These are phyloP conservation scores for Tribolium freemani DNA, from an alignment of 2,888 invertebrate genomes.

Conservation along the genomic window DNA sequence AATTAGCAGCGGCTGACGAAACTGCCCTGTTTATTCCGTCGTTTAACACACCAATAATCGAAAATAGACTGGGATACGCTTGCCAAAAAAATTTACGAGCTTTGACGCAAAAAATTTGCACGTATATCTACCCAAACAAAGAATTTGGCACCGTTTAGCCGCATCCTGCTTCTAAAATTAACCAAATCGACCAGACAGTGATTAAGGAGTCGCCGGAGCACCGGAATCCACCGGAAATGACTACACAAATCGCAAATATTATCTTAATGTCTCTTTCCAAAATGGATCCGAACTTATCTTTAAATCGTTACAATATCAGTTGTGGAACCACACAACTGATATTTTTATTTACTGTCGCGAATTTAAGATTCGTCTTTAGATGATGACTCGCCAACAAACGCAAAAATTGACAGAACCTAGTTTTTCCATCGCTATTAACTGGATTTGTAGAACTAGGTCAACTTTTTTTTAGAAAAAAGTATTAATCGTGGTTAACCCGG, in stretches of 20 bases:
- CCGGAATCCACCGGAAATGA: constrained; percentile 23
- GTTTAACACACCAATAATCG: constrained; percentile 10
- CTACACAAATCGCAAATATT: neutral
- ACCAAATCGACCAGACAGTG: constrained; percentile 6
- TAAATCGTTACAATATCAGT: too few relatives aligned
- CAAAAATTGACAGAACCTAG: constrained; percentile 4
- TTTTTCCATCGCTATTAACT: constrained; percentile 18
- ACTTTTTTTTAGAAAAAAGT: constrained; percentile 24
- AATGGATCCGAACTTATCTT: neutral
- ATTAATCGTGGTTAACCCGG: constrained; percentile 22
- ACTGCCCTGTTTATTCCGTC: constrained; percentile 26
- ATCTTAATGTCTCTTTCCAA: neutral
- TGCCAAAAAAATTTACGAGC: constrained; percentile 42
- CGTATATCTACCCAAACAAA: constrained; percentile 30
- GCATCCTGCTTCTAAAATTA: constrained; percentile 38
- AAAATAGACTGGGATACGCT: constrained; percentile 6
- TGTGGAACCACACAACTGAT: too few relatives aligned
- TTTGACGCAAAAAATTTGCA: constrained; percentile 37
- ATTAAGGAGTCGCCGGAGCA: constrained; percentile 14
- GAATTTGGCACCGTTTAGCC: constrained; percentile 20
- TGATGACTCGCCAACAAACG: neutral
- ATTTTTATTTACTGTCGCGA: neutral
- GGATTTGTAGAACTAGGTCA: constrained; percentile 30
- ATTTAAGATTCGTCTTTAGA: neutral
- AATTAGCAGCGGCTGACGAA: constrained; percentile 33